Conservation (phyloP, 2,113 vertebrate genomes). For the Tragelaphus buxtoni region DNA sequence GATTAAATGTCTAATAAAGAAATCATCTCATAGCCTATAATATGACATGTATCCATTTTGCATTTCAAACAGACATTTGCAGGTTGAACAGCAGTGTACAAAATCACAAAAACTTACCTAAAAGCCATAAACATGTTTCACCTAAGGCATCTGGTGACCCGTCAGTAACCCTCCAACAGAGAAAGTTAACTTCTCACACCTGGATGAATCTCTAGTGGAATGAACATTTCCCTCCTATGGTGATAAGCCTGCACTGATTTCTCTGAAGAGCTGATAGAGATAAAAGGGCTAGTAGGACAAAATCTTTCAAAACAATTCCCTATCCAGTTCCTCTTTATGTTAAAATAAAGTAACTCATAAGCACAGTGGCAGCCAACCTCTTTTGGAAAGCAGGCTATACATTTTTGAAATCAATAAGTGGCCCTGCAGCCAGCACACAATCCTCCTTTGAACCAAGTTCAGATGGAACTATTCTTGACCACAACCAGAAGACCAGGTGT, state of each 20-base stretch:
- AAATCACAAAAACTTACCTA: conserved; percentile 23
- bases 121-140: conserved; percentile 16
- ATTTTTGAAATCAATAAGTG: conserved; percentile 45
- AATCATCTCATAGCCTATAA: background rate
- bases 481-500: background rate
- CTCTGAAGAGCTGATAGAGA: conserved; percentile 15
- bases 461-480: conserved; percentile 22
- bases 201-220: background rate
- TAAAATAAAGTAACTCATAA: conserved; percentile 32
- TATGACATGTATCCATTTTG: conserved; percentile 16
- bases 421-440: background rate
- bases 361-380: background rate
- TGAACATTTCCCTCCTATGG: background rate
- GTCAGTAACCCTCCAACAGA: background rate
- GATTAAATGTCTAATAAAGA: conserved; percentile 6
- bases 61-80: conserved; percentile 43
- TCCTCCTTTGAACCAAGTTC: background rate
- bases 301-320: conserved; percentile 10
- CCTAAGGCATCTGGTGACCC: background rate
- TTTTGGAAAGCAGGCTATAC: conserved; percentile 23
- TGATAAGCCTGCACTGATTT: background rate
- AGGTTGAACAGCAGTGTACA: background rate
- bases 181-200: conserved; percentile 20
- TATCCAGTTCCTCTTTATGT: background rate
- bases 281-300: background rate